phyloP scores from a whole-genome alignment of 2,888 invertebrate genomes.

The Pelosia muscerda region DNA sequence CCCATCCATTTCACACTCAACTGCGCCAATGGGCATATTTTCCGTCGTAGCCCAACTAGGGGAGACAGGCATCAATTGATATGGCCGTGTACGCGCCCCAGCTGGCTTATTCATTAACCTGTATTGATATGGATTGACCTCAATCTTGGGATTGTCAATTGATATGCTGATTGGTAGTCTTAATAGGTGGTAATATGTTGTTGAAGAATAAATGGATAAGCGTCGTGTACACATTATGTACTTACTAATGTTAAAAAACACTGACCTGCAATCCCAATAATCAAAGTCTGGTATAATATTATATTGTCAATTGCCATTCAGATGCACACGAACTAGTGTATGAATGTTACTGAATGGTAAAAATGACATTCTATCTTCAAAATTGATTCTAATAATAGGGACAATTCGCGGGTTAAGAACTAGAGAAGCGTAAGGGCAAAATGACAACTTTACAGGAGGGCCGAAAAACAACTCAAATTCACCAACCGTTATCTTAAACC shows the following conservation, averaged over 20 bases:
- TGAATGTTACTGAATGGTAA: too few species aligned
- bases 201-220: neutral
- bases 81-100: slow-evolving; percentile 76
- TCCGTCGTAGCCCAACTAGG: slow-evolving; percentile 56
- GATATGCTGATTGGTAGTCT: slow-evolving; percentile 44
- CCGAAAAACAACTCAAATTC: too few species aligned
- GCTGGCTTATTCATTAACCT: slow-evolving; percentile 84
- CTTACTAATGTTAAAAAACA: neutral
- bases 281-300: too few species aligned
- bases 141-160: slow-evolving; percentile 67
- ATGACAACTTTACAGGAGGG: too few species aligned
- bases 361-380: neutral
- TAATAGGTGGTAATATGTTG: slow-evolving; percentile 28
- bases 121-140: slow-evolving; percentile 78
- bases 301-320: too few species aligned
- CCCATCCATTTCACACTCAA: slow-evolving; percentile 37
- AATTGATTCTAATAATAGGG: neutral
- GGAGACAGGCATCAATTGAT: slow-evolving; percentile 74
- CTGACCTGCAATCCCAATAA: too few species aligned
- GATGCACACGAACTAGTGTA: too few species aligned
- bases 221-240: neutral
- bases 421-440: too few species aligned
- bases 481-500: too few species aligned
- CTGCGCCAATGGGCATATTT: slow-evolving; percentile 51
- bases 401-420: too few species aligned